A percentile compares a stretch with the other conserved stretches of the same genome.
phyloP scores from a whole-genome alignment of 2,888 invertebrate genomes.

The Ormyrus rosae region DNA sequence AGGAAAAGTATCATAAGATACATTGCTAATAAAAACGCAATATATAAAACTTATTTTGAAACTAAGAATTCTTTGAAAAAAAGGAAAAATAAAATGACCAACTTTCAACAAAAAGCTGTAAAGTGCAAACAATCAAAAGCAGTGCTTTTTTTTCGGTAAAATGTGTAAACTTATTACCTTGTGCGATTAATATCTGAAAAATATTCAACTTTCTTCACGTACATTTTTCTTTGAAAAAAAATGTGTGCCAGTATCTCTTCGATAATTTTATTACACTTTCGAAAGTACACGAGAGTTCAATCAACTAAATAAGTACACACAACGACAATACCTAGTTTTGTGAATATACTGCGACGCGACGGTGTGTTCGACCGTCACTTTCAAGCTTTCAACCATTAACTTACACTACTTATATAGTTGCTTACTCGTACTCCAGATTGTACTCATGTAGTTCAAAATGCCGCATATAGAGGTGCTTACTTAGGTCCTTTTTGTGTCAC shows the following conservation, averaged over 20 bases:
- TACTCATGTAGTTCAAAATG: too few species aligned
- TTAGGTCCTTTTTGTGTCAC: too few species aligned
- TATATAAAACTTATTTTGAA: not conserved
- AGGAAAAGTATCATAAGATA: not conserved
- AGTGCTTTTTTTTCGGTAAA: not conserved
- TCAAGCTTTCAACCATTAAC: too few species aligned
- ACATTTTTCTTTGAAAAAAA: slow-evolving; percentile 38
- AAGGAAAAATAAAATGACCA: not conserved
- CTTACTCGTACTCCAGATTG: too few species aligned
- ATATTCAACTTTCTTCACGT: not conserved
- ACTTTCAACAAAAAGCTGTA: not conserved
- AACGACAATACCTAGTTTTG: not conserved
- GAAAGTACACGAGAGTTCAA: slow-evolving; percentile 4
- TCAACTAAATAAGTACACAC: slow-evolving; percentile 4
- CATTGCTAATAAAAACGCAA: not conserved
- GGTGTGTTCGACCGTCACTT: not conserved
- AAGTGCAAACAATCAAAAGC: slow-evolving; percentile 22
- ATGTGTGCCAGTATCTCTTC: not conserved
- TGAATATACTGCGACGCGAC: not conserved
- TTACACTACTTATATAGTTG: too few species aligned
- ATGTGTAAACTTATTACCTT: slow-evolving; percentile 22
- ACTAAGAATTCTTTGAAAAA: not conserved
- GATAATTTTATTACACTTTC: slow-evolving; percentile 30
- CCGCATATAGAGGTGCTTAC: too few species aligned
- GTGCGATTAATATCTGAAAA: not conserved